Evolutionary conservation across 2,113 vertebrate genomes (phyloP).

Genomic region (Silurus asotus): DNA sequence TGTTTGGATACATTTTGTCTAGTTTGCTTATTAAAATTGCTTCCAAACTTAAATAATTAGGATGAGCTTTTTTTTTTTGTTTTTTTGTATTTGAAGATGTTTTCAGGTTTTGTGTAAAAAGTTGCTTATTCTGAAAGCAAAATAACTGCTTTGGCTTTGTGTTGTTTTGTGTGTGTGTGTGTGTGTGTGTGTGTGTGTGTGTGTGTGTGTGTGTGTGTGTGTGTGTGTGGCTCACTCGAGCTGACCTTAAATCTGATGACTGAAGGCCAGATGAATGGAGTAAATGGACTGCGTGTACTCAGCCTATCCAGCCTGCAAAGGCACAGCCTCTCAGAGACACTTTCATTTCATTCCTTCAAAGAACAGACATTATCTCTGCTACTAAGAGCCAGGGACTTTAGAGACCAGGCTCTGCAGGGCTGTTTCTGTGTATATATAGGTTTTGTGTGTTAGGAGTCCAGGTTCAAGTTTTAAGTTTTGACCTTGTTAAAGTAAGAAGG

Average conservation of each 20-base stretch:
- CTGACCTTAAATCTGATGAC: conserved; percentile 54
- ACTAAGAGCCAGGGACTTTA: conserved; percentile 15
- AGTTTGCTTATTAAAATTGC: not conserved
- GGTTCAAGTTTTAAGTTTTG: conserved; percentile 1
- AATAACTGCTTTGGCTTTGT: not conserved
- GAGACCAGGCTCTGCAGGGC: not conserved
- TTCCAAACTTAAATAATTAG: not conserved
- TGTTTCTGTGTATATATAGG: not conserved
- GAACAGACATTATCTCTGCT: conserved; percentile 14
- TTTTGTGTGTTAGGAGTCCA: not conserved
- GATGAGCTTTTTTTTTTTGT: not conserved
- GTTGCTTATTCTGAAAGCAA: not conserved
- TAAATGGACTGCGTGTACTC: conserved; percentile 60
- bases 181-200: not conserved
- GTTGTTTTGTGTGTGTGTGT: not conserved
- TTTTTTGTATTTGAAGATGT: not conserved
- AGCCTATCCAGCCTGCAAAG: conserved; percentile 15
- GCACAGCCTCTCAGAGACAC: conserved; percentile 1
- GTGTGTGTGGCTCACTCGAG: not conserved
- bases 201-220: not conserved
- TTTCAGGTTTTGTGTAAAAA: not conserved
- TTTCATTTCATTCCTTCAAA: not conserved
- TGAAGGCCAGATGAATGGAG: conserved; percentile 65
- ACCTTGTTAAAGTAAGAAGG: conserved; percentile 13
- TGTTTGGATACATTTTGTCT: not conserved